phyloP scores from a whole-genome alignment of 2,797 vertebrate species.

The Amphiprion clarkii region DNA sequence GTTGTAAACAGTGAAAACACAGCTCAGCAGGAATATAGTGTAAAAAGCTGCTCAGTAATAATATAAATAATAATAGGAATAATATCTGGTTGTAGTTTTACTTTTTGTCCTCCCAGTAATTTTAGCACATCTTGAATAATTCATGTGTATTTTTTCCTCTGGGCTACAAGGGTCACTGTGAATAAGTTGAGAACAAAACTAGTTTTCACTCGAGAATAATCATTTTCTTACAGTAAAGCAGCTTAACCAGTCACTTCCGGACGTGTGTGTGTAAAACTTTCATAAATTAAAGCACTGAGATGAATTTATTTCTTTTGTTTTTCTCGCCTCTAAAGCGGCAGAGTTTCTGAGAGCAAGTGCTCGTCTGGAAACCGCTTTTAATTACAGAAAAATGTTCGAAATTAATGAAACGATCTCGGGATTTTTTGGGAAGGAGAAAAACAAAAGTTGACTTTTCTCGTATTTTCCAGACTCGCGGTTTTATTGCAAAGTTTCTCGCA shows the following conservation, averaged over 20 bases:
- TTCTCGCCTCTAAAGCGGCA: not conserved
- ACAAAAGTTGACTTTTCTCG: not conserved
- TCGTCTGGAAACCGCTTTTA: not conserved
- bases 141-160: constrained; percentile 13
- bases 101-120: not conserved
- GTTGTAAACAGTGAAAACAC: constrained; percentile 35
- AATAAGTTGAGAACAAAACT: constrained; percentile 31
- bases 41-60: constrained; percentile 18
- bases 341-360: not conserved
- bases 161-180: constrained; percentile 6
- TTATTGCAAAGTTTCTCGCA: constrained; percentile 12
- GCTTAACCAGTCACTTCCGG: not conserved
- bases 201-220: constrained; percentile 18
- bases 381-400: constrained; percentile 13
- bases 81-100: not conserved
- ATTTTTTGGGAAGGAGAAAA: not conserved
- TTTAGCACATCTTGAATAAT: constrained; percentile 38
- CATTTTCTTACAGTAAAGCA: constrained; percentile 8
- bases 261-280: constrained; percentile 8
- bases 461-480: not conserved
- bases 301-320: constrained; percentile 18
- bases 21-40: not conserved
- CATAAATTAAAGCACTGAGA: not conserved
- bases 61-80: not conserved
- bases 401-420: not conserved